Base-by-base conservation (phyloP, 2,888 invertebrate genomes). In the Oscheius sp. region DNA sequence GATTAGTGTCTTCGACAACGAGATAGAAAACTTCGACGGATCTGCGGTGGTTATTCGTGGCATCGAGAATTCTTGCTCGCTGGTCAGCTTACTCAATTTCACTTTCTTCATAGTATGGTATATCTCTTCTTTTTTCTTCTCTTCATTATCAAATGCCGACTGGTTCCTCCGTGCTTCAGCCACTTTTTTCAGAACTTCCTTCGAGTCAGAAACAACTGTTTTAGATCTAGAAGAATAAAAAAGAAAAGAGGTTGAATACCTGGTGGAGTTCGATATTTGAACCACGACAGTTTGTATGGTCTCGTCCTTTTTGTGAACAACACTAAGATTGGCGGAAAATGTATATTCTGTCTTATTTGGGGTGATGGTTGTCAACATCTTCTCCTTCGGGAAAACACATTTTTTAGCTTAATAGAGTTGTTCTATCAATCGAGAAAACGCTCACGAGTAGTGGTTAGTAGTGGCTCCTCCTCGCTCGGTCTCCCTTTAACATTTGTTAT, bases 1-100 rank as follows among this genome's bases (percentile, higher is more conserved):
- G 44, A 79, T 75, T 0, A 79, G 68, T 6, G 79, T 79, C 41
- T 79, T 79, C 20, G 74, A 62, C 12, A 79, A 61, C 6, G 79
- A 79, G 5, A 72, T 51, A 12, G 72, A 28, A 24, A 67, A 49
- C 12, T 41, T 45, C n/a, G 45, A 45, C 12, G 59, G 59, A 17
- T 49, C 36, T 0, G 49, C 67, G 1, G 36, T 67, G 12, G 67
- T 67, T 12, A 67, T 36, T 44, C 67, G 44, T n/a, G 67, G 67
- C 24, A 67, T n/a, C 9, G n/a, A n/a, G n/a, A n/a, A n/a, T n/a
- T n/a, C n/a, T n/a, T n/a, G n/a, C n/a, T 41, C 44, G n/a, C 14
- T 28, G 28, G 20, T 20, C 28, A 28, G 59, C 26, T 59, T 41
- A 4, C 41, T 41, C 24, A 28, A n/a, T 24, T 44, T 59, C 28